A percentile compares a stretch with the other conserved stretches of the same genome.
Evolutionary conservation across 2,888 invertebrate genomes (phyloP).

Genomic region (Chrysolina haemoptera): DNA sequence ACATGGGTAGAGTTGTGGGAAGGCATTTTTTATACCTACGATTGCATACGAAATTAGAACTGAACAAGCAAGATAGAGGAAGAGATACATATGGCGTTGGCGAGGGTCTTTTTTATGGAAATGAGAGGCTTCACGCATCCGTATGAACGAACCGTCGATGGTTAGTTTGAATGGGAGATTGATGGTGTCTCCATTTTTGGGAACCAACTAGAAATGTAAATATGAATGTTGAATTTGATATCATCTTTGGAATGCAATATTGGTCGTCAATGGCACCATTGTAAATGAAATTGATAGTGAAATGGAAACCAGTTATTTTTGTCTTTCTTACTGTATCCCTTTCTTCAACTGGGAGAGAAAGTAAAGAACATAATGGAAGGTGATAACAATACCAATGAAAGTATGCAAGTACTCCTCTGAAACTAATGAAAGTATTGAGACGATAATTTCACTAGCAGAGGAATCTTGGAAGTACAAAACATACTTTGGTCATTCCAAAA

Average conservation of each 20-base stretch:
- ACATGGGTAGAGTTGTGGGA: conserved; percentile 29
- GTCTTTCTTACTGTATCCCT: no score
- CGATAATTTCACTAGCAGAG: no score
- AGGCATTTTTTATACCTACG: conserved; percentile 21
- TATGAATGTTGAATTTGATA: neutral
- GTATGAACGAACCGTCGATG: conserved; percentile 7
- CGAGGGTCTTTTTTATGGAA: conserved; percentile 16
- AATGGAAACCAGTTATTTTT: no score
- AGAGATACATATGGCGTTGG: conserved; percentile 17
- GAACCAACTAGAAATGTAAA: neutral
- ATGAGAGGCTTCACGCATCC: conserved; percentile 18
- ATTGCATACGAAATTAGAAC: conserved; percentile 21
- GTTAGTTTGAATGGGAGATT: neutral
- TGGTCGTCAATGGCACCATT: neutral
- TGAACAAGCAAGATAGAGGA: conserved; percentile 4
- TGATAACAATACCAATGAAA: no score
- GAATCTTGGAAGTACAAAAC: no score
- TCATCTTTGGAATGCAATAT: neutral
- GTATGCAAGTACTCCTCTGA: no score
- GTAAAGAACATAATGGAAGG: no score
- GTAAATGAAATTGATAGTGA: neutral
- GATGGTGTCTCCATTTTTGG: neutral
- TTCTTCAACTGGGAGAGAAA: no score
- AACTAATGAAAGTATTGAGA: no score
- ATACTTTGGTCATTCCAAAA: no score